Base-by-base conservation (phyloP, 2,888 invertebrate species). In the Pseudoips prasinana region DNA sequence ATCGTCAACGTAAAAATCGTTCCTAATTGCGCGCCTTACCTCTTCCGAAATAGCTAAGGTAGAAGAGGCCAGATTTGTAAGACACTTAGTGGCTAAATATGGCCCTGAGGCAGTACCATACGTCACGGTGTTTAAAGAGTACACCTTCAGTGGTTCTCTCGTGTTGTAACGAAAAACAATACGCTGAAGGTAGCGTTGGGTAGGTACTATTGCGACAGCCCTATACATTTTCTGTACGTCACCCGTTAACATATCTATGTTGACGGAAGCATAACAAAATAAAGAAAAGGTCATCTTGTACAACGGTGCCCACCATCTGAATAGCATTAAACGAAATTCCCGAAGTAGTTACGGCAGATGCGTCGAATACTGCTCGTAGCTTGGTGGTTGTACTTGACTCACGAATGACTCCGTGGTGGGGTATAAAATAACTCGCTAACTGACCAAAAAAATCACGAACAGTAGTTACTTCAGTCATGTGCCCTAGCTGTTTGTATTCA, bases 361-460 rank as follows among this genome's bases (percentile, higher is more conserved):
- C 57, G 25, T 58, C 53, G 22, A 56, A 59, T 2, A 64, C 61
- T 1, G 39, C 38, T 3, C 57, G 42, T 1, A 60, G 33, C 26
- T 57, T 58, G 0, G 60, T 60, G 1, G 56, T 55, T 1, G 27
- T 23, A 23, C 53, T 46, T 3, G 39, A 25, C 6, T 51, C 45
- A 4, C 47, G 39, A 3, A 49, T 19, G 0, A 58, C 53, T 1
- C 45, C 47, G 23, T 58, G 58, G 28, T 58, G 58, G 4, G 56
- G 55, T 28, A 63, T 32, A 29, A 45, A 54, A 31, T 55, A 57
- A 1, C 26, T 29, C 11, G 19, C 11, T 4, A 10, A 8, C 11
- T 25, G 5, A 25, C 7, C 5, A 25, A 7, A 3, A 9, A 9
- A 23, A 8, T 23, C 8, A 25, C 11, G 25, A 25, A 25, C 11